Percentiles rank a stretch among this genome's conserved stretches.
Conservation (phyloP, 2,113 vertebrate species). For the Daubentonia madagascariensis region DNA sequence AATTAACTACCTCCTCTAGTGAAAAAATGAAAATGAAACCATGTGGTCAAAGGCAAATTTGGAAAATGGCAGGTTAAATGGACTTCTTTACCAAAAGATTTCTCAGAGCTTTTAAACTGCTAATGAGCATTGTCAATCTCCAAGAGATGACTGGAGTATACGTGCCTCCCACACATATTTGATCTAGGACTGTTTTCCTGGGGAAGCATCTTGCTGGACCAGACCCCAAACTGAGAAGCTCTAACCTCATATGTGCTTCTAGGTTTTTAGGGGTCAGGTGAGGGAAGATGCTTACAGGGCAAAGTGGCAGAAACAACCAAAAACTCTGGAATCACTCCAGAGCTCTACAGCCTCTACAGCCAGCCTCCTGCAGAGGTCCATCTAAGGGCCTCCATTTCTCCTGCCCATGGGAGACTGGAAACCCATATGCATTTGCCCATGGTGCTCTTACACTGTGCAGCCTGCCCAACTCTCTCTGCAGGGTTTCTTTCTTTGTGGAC, state of each 20-base stretch:
- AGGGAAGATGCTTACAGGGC: not conserved
- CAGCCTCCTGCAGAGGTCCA: not conserved
- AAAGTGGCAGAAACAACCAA: not conserved
- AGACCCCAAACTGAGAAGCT: not conserved
- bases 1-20: not conserved
- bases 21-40: not conserved
- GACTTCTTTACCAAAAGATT: not conserved
- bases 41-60: not conserved
- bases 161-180: not conserved
- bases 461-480: not conserved
- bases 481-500: not conserved
- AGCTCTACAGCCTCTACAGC: fast-evolving
- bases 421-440: not conserved
- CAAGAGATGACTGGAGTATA: not conserved
- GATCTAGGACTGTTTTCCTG: not conserved
- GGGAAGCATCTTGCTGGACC: not conserved
- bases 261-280: not conserved
- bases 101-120: not conserved
- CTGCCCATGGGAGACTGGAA: not conserved
- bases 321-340: not conserved
- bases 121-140: not conserved
- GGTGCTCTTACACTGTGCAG: not conserved
- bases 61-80: not conserved
- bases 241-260: not conserved
- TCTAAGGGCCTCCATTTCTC: not conserved